Percentiles rank a stretch among this genome's conserved stretches.
Evolutionary conservation across 2,113 vertebrate genomes (phyloP).

Genomic region (Loxodonta africana): DNA sequence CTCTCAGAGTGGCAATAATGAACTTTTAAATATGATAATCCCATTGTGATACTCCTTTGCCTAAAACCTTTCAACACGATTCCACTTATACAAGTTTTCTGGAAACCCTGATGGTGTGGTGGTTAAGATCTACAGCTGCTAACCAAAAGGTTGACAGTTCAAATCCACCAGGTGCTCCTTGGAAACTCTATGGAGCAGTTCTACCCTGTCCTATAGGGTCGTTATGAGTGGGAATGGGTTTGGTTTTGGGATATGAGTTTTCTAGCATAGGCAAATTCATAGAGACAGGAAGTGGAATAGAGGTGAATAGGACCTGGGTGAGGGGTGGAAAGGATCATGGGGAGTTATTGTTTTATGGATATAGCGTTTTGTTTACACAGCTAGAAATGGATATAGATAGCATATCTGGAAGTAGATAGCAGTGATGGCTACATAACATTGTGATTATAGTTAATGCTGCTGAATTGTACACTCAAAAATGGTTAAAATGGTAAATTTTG

Average conservation of each 20-base stretch:
- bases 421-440: background rate
- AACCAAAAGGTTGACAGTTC: too few relatives aligned
- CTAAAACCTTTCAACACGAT: background rate
- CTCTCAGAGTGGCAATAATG: background rate
- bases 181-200: too few relatives aligned
- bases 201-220: too few relatives aligned
- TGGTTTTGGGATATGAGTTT: too few relatives aligned
- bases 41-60: background rate
- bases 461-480: background rate
- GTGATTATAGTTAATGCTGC: background rate
- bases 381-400: background rate
- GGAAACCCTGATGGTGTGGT: too few relatives aligned
- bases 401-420: background rate
- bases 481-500: background rate
- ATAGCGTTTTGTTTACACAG: background rate
- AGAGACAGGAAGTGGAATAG: background rate
- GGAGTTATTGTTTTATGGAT: background rate
- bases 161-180: too few relatives aligned
- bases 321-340: background rate
- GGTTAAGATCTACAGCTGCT: too few relatives aligned
- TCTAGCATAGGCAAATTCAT: background rate
- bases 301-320: background rate
- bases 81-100: background rate
- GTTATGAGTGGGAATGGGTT: too few relatives aligned
- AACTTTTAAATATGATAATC: slow-evolving; percentile 20